Percentiles rank a stretch among this genome's conserved stretches.
Evolutionary conservation across 2,113 vertebrate genomes (phyloP).

Genomic region (Harpagus bidentatus): DNA sequence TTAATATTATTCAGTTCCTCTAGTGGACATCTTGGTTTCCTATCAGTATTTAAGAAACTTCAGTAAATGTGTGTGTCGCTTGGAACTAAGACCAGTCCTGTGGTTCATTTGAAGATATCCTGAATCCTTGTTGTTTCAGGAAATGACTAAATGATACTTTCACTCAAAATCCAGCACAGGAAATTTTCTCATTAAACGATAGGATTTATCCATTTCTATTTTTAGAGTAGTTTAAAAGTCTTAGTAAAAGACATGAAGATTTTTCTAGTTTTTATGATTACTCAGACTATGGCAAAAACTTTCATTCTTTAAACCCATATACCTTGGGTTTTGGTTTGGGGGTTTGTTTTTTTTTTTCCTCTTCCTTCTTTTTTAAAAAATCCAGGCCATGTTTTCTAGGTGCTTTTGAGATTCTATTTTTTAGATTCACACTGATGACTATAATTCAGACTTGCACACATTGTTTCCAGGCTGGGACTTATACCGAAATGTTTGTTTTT

Average conservation of each 20-base stretch:
- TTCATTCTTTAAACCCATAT: background rate
- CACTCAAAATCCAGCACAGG: background rate
- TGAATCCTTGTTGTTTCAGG: background rate
- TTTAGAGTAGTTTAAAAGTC: background rate
- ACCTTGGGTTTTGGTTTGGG: background rate
- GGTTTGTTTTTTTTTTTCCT: rapidly evolving
- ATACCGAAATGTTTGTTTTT: background rate
- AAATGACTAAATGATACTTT: background rate
- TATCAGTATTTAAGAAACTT: background rate
- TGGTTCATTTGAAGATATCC: background rate
- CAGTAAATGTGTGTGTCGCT: rapidly evolving
- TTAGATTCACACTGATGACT: background rate
- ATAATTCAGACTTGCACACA: background rate
- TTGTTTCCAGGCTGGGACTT: background rate
- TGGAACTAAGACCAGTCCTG: background rate
- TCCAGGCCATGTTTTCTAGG: background rate
- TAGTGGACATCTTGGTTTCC: background rate
- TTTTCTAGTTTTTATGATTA: background rate
- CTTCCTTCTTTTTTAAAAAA: background rate
- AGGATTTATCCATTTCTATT: background rate
- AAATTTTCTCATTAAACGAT: background rate
- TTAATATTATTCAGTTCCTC: background rate
- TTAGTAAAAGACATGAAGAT: background rate
- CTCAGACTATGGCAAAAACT: background rate
- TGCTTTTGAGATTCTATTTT: background rate